Conservation (phyloP, 1,140 invertebrate genomes). For the Diorhabda carinulata region DNA sequence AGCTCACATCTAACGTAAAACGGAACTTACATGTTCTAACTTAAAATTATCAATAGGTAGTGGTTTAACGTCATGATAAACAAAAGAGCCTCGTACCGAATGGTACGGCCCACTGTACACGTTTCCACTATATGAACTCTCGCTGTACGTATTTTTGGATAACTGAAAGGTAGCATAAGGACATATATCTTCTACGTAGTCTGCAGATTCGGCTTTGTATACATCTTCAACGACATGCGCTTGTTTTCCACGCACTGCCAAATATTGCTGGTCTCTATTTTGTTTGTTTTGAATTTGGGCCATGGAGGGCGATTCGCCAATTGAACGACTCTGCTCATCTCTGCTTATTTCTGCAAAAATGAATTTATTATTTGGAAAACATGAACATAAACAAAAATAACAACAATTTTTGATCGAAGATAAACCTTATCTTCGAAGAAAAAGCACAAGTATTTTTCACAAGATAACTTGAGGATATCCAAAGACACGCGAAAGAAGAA, state of each 20-base stretch:
- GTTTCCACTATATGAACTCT: constrained; percentile 85
- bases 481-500: background rate
- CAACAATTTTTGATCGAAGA: too few relatives aligned
- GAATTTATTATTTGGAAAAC: too few relatives aligned
- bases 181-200: constrained; percentile 87
- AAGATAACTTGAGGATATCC: too few relatives aligned
- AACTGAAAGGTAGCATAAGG: constrained; percentile 88
- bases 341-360: constrained; percentile 46
- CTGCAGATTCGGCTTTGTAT: constrained; percentile 49
- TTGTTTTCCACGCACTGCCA: constrained; percentile 53
- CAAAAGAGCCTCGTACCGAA: constrained; percentile 81
- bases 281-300: constrained; percentile 72
- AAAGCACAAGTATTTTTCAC: too few relatives aligned
- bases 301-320: constrained; percentile 65
- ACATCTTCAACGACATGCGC: constrained; percentile 46
- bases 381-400: too few relatives aligned
- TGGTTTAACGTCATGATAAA: constrained; percentile 77
- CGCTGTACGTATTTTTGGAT: constrained; percentile 78
- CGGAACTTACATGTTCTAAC: constrained; percentile 53
- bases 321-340: constrained; percentile 45
- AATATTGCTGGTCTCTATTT: constrained; percentile 69
- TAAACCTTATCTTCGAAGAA: too few relatives aligned
- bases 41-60: constrained; percentile 60
- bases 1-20: constrained; percentile 20
- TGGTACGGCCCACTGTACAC: constrained; percentile 80